Evolutionary conservation across 2,113 vertebrate genomes (phyloP), one percentile per base, ranked within the genome.

Genomic region (Apteryx owenii): DNA sequence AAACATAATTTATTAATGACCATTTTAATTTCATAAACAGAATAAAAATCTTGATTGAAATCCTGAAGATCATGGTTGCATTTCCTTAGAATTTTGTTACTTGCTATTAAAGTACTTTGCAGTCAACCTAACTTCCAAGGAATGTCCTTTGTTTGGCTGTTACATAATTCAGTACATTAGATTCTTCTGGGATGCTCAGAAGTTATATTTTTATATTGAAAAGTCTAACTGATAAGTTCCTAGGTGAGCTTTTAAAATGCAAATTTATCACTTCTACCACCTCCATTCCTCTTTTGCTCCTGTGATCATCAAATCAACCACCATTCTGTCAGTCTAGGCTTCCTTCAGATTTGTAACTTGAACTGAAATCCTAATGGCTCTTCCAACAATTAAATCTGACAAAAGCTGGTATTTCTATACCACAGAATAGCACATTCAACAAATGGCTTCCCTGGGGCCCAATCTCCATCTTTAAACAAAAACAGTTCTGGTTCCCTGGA

Each of bases 231-330:
- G 86, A 83, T 84, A 85, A 76, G 92, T 96, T 97, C 95, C 96
- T 97, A 94, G 86, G 93, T 97, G 96, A 96, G 96, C 90, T 94
- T 97, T 97, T 96, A 86, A 97, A 94, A 97, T 96, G 96, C 90
- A 97, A 97, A 97, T 95, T 93, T 89, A 85, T 50, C 91, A 95
- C 89, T 95, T 96, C 95, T 91, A 91, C 90, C 53, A 97, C 89
- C 44, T 96, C 78, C 89, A 90, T 95, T 95, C 81, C 84, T 91
- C 81, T 97, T 88, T 93, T 96, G 81, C 84, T 97, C 79, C 89
- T 78, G 65, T 95, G 92, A 96, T 93, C 95, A 93, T 93, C 94
- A 97, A 93, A 96, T 93, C 90, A 94, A 94, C 87, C 78, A 93
- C 81, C 70, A 81, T 61, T 96, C 90, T 95, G 92, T 93, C 97